Conservation (phyloP, 2,888 invertebrate species). For the Podotricha telesiphe region DNA sequence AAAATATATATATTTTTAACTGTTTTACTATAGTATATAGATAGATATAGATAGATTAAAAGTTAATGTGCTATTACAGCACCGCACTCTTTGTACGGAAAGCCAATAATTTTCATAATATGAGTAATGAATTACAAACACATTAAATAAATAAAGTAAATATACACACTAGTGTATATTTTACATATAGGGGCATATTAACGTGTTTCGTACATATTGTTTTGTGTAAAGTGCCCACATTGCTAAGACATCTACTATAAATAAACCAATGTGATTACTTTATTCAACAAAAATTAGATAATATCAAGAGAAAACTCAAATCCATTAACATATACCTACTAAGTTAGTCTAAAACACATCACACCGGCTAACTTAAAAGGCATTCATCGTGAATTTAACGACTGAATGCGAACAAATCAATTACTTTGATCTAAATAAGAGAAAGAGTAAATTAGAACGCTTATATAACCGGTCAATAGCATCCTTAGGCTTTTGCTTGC, state of each 20-base stretch:
- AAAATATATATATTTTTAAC: too few relatives aligned
- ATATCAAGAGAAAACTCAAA: slow-evolving; percentile 30
- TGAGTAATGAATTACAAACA: too few relatives aligned
- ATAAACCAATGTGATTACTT: not conserved
- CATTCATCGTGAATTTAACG: slow-evolving; percentile 37
- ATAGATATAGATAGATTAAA: too few relatives aligned
- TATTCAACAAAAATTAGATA: slow-evolving; percentile 34
- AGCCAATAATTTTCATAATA: too few relatives aligned
- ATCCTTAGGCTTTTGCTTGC: slow-evolving; percentile 52
- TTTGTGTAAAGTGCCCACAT: not conserved
- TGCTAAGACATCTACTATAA: too few relatives aligned
- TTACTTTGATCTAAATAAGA: slow-evolving; percentile 34
- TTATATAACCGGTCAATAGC: slow-evolving; percentile 48
- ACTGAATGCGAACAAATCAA: slow-evolving; percentile 43
- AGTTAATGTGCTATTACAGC: too few relatives aligned
- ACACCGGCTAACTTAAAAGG: slow-evolving; percentile 32
- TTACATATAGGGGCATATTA: too few relatives aligned
- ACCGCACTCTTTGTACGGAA: too few relatives aligned
- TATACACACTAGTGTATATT: too few relatives aligned
- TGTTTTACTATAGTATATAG: too few relatives aligned
- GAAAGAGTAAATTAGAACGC: slow-evolving; percentile 38
- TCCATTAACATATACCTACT: not conserved
- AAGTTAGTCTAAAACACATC: slow-evolving; percentile 9
- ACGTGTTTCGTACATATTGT: too few relatives aligned
- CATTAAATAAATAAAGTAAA: too few relatives aligned